Evolutionary conservation across 64 coral and sea anemone genomes (phyloP), one percentile per base, ranked within the genome.

Genomic region (Actinia tenebrosa): DNA sequence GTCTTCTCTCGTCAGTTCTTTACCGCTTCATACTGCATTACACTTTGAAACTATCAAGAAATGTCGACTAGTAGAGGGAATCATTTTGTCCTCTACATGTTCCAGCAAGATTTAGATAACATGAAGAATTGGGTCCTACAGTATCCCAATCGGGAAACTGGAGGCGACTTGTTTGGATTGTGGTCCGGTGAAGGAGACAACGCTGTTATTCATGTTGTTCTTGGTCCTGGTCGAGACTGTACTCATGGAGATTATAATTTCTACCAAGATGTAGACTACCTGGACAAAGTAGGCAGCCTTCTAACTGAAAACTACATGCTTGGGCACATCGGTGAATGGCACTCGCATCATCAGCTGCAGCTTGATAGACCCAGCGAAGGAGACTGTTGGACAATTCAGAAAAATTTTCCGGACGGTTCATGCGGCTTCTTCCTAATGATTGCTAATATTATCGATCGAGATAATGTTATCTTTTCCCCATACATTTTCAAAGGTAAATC

Each of bases 391-490:
- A 93, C 92, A 43, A 72, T 93, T 20, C n/a, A 86, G 25, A 78
- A 62, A 7, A 89, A 93, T 83, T 93, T 86, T 59, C 92, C 92
- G 20, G 17, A 85, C 61, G 92, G 87, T 19, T n/a, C 84, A n/a
- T 82, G 60, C 8, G 88, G 88, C 19, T 93, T 93, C 50, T 71
- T 93, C 45, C 77, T 93, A 14, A 93, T 93, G 23, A 93, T 93
- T 45, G 92, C 83, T 6, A 93, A 93, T 56, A 89, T 93, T 25
- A 46, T 56, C 8, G 14, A n/a, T n/a, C 45, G 22, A 22, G 52
- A 45, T 0, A 4, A 80, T 6, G 91, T 93, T 7, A 25, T 26
- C 16, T 16, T 93, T 3, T 83, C 83, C n/a, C 87, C 92, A 3
- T 89, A 89, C 60, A 77, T 93, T 66, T 93, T 89, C 60, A 93